These are phyloP conservation scores for Vollenhovia emeryi DNA, from an alignment of 1,140 invertebrate genomes.

Conservation along the genomic window DNA sequence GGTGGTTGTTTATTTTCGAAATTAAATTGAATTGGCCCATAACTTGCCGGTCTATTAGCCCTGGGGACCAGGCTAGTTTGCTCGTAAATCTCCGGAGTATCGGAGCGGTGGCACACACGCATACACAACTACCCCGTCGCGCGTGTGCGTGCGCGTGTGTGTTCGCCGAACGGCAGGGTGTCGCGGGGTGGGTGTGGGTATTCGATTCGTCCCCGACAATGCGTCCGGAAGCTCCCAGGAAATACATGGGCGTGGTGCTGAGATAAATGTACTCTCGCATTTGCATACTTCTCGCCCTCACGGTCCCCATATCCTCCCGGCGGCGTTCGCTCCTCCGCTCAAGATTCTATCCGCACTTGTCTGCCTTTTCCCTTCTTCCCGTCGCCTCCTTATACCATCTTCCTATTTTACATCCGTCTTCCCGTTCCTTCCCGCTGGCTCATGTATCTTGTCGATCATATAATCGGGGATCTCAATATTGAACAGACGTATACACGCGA, in stretches of 20 bases:
- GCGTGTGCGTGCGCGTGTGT: conserved; percentile 43
- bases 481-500: neutral
- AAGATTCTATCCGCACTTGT: conserved; percentile 27
- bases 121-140: neutral
- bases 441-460: conserved; percentile 15
- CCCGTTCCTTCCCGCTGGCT: neutral
- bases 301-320: conserved; percentile 56
- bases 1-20: conserved; percentile 82
- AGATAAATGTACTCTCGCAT: conserved; percentile 83
- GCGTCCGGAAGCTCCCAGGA: conserved; percentile 80
- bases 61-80: conserved; percentile 81
- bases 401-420: too few species aligned
- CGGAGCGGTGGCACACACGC: conserved; percentile 70
- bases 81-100: conserved; percentile 83
- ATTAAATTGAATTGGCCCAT: conserved; percentile 84
- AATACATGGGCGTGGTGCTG: conserved; percentile 83
- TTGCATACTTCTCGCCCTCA: conserved; percentile 80
- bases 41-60: conserved; percentile 83
- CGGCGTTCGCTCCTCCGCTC: neutral
- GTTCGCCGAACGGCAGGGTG: conserved; percentile 38
- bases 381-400: neutral
- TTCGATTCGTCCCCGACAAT: conserved; percentile 81
- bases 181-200: conserved; percentile 59
- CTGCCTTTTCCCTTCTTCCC: neutral
- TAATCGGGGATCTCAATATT: neutral